These are phyloP conservation scores for Endomychus coccineus DNA, from an alignment of 2,888 invertebrate genomes.

Conservation along the genomic window DNA sequence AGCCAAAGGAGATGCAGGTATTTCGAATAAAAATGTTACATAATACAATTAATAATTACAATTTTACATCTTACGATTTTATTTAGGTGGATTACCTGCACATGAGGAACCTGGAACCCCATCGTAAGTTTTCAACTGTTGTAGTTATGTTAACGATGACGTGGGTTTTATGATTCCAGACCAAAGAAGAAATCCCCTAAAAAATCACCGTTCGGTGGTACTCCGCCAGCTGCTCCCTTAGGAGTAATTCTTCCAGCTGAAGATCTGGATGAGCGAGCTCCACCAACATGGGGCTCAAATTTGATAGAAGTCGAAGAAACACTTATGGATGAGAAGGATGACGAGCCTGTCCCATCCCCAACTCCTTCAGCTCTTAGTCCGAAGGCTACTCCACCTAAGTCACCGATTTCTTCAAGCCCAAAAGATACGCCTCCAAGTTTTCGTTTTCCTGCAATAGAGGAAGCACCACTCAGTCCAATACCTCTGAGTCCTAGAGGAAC, in stretches of 20 bases:
- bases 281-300: conserved; percentile 41
- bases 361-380: too few species aligned
- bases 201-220: conserved; percentile 18
- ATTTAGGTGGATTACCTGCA: too few species aligned
- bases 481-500: too few species aligned
- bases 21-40: too few species aligned
- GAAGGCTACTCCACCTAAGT: conserved; percentile 2
- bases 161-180: too few species aligned
- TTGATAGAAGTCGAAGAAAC: conserved; percentile 30
- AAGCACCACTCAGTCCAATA: not conserved
- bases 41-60: too few species aligned
- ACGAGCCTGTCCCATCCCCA: conserved; percentile 2
- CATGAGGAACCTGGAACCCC: conserved; percentile 3
- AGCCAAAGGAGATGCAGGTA: too few species aligned
- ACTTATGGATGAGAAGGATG: conserved; percentile 13
- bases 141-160: too few species aligned
- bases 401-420: not conserved
- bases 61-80: too few species aligned
- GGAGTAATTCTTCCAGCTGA: conserved; percentile 20
- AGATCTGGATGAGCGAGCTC: conserved; percentile 26
- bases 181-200: conserved; percentile 22
- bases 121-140: too few species aligned
- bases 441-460: not conserved
- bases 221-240: conserved; percentile 26
- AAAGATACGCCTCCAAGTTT: too few species aligned